A percentile compares a stretch with the other conserved stretches of the same genome.
Evolutionary conservation across 2,113 vertebrate species (phyloP).

Genomic region (Labrus mixtus): DNA sequence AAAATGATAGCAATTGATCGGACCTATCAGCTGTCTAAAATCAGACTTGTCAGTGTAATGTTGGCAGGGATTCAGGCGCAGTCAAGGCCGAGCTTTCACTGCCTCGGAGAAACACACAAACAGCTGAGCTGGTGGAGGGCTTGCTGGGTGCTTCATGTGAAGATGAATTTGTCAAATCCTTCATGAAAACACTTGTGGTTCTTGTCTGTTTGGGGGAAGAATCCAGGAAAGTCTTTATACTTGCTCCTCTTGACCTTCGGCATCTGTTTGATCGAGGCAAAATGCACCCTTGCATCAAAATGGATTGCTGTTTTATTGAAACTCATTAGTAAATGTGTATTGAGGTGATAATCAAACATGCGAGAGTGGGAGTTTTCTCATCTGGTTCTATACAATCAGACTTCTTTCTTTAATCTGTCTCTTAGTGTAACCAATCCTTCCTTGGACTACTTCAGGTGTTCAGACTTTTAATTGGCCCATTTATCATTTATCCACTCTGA

Average conservation of each 20-base stretch:
- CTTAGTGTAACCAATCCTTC: too few species aligned
- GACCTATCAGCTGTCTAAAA: constrained; percentile 33
- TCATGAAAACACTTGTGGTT: background rate
- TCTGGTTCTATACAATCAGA: too few species aligned
- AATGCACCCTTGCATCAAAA: too few species aligned
- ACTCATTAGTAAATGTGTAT: too few species aligned
- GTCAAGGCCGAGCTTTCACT: constrained; percentile 35
- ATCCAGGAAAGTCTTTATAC: background rate
- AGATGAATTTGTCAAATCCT: background rate
- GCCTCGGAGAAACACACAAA: constrained; percentile 28
- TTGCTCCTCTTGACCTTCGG: background rate
- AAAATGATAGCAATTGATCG: constrained; percentile 15
- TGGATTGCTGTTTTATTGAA: too few species aligned
- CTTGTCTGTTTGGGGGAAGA: background rate
- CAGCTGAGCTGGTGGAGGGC: constrained; percentile 33
- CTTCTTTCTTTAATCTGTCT: too few species aligned
- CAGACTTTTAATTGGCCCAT: too few species aligned
- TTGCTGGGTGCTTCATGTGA: background rate
- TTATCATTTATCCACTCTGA: too few species aligned
- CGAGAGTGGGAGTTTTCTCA: too few species aligned
- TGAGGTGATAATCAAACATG: too few species aligned
- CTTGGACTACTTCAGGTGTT: too few species aligned
- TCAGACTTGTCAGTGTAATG: constrained; percentile 17
- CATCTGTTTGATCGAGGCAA: too few species aligned
- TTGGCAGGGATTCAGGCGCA: constrained; percentile 32